Evolutionary conservation across 2,113 vertebrate genomes (phyloP), one percentile per base, ranked within the genome.

Genomic region (Nyctereutes procyonoides): DNA sequence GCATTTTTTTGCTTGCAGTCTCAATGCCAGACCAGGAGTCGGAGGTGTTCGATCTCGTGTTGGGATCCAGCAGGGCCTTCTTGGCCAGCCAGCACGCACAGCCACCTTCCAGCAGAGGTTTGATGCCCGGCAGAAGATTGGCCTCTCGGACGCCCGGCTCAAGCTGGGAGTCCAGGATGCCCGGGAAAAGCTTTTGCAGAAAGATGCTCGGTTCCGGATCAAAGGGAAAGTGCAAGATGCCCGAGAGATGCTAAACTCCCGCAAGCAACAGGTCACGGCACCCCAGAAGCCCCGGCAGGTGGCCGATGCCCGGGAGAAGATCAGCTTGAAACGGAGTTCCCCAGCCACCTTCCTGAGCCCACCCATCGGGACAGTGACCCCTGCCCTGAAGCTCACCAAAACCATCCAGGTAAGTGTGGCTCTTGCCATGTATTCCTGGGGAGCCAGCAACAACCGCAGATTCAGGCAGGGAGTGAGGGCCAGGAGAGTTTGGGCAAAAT

Each of bases 81-180:
- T 98, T 3, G 97, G 88, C 20, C 98, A 98, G 92, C 89, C 98
- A 2, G 19, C 98, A 0, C 95, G 98, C 69, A 85, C 98, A 28
- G 81, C 98, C 30, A 83, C 94, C 58, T 98, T 99, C 96, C 99
- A 99, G 90, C 98, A 99, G 97, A 98, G 98, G 0, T 99, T 99
- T 98, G 99, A 99, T 82, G 99, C 99, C 28, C 98, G 99, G 0
- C 99, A 99, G 98, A 99, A 99, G 98, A 99, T 99, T 17, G 99
- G 99, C 14, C 97, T 98, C 10, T 98, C 98, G 1, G 99, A 99
- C 96, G 99, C 99, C 80, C 98, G 99, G 10, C 99, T 99, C 95
- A 99, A 99, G 92, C 98, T 99, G 76, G 99, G 99, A 9, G 98
- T 99, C 89, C 99, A 99, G 98, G 99, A 99, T 97, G 99, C 99